phyloP scores from a whole-genome alignment of 2,797 vertebrate species.

The Oreortyx pictus region DNA sequence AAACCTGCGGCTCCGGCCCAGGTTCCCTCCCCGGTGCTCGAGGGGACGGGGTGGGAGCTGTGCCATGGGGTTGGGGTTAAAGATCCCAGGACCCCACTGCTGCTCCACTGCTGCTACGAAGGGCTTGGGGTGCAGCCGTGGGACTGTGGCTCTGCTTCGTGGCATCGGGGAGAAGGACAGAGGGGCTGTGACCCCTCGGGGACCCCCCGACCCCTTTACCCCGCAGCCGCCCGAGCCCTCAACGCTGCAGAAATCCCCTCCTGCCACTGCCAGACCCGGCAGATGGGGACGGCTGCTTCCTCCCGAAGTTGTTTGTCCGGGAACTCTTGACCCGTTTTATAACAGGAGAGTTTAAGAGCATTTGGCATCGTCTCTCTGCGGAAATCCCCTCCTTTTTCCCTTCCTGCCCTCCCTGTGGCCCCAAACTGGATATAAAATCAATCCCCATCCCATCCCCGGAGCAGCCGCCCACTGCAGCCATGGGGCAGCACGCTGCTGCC shows the following conservation, averaged over 20 bases:
- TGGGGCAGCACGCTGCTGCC: not conserved
- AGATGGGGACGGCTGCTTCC: conserved; percentile 31
- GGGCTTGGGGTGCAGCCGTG: not conserved
- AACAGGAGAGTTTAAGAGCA: not conserved
- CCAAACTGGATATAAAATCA: not conserved
- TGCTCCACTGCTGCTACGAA: too few species aligned
- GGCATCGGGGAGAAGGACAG: conserved; percentile 35
- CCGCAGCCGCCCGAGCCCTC: not conserved
- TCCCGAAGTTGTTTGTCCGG: not conserved
- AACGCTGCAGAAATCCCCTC: not conserved
- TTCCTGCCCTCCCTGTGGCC: not conserved
- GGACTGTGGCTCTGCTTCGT: conserved; percentile 33
- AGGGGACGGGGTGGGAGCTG: too few species aligned
- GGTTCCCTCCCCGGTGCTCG: not conserved
- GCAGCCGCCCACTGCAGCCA: not conserved
- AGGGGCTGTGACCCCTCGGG: not conserved
- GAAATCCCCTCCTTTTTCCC: not conserved
- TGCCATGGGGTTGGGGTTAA: too few species aligned
- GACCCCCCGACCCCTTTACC: too few species aligned
- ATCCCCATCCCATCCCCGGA: not conserved
- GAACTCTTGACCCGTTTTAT: conserved; percentile 47
- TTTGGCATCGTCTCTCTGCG: not conserved
- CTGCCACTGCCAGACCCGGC: not conserved
- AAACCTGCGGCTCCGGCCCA: not conserved
- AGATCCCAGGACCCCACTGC: too few species aligned